Evolutionary conservation across 2,113 vertebrate genomes (phyloP), one percentile per base, ranked within the genome.

Genomic region (Nymphicus hollandicus): DNA sequence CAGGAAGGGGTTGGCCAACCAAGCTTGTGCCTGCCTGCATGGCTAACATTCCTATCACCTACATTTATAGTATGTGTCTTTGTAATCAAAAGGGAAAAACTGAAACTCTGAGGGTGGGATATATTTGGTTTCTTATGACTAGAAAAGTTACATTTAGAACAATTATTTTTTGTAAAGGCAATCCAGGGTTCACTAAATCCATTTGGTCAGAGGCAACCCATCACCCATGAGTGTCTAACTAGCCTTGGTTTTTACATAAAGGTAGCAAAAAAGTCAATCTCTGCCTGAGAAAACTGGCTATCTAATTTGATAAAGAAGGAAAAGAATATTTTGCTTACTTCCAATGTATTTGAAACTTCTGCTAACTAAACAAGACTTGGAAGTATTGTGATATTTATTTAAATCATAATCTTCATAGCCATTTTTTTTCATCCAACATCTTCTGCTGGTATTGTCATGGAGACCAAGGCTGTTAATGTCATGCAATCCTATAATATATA

Each of bases 381-480:
- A 70, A 74, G 24, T 39, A 78, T 43, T 68, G 41, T 93, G 43
- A 41, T 80, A 43, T 66, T 77, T 85, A 69, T 85, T 95, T 81
- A 88, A 94, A 92, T 70, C 24, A 14, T 55, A 50, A 68, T 87
- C 70, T 74, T 81, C 69, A 49, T 70, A 94, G 46, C 5, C 13
- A 43, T 88, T 69, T 86, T 79, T 78, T 72, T 93, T 89, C n/a
- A 77, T 87, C 74, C 63, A 89, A 5, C n/a, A 56, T 93, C 55
- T 81, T 88, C 79, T 88, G n/a, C 66, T 93, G 43, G 24, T 91
- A 95, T 93, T 94, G 92, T 93, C 93, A 95, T 96, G 92, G 91
- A 95, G 80, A 94, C 88, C 64, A 94, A 91, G 39, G 60, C 82
- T 93, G 68, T 66, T 94, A 83, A 89, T 93, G 60, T 47, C 86